phyloP scores from a whole-genome alignment of 2,888 invertebrate species.

The Proisotoma minuta region DNA sequence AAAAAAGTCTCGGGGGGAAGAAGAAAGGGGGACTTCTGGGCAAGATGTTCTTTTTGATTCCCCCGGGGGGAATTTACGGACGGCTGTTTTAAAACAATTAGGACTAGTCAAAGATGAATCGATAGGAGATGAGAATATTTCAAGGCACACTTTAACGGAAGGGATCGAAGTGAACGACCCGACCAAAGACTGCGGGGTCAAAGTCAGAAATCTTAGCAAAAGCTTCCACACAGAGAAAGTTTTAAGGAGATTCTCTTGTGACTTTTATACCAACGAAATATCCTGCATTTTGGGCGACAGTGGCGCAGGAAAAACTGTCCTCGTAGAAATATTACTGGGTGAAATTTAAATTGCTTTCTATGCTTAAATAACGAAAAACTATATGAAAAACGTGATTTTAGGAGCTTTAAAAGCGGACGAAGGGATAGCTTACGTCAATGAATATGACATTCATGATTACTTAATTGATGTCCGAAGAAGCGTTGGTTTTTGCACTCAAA shows the following conservation, averaged over 20 bases:
- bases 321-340: slow-evolving; percentile 20
- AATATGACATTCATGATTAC: slow-evolving; percentile 18
- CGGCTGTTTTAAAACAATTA: slow-evolving; percentile 5
- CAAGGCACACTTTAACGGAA: not conserved
- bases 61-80: slow-evolving; percentile 10
- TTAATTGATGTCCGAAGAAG: slow-evolving; percentile 19
- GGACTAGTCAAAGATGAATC: slow-evolving; percentile 12
- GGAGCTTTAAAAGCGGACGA: slow-evolving; percentile 23
- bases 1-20: not conserved
- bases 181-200: slow-evolving; percentile 17
- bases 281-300: slow-evolving; percentile 19
- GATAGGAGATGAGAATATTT: not conserved
- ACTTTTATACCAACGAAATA: slow-evolving; percentile 25
- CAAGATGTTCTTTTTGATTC: slow-evolving; percentile 10
- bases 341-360: not conserved
- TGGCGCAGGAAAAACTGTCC: slow-evolving; percentile 19
- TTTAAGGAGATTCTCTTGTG: slow-evolving; percentile 17
- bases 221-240: slow-evolving; percentile 18
- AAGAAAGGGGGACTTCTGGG: slow-evolving; percentile 2
- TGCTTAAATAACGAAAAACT: too few relatives aligned
- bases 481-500: slow-evolving; percentile 24
- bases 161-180: slow-evolving; percentile 12
- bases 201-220: slow-evolving; percentile 18
- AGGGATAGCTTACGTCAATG: slow-evolving; percentile 20
- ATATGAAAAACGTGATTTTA: too few relatives aligned